phyloP scores from a whole-genome alignment of 2,888 invertebrate species.

The Drosophila koepferae region DNA sequence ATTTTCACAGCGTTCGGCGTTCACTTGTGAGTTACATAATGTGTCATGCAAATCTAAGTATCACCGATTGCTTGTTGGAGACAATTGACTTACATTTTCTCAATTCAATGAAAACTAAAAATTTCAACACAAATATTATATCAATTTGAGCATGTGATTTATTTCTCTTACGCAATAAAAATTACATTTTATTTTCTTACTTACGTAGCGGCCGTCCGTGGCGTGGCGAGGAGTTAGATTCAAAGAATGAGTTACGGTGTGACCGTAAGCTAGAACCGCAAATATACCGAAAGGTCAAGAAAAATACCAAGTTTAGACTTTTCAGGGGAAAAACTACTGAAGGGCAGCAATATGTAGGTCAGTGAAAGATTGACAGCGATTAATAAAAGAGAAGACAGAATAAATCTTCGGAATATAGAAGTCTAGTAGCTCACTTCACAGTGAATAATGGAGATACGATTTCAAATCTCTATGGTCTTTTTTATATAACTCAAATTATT shows the following conservation, averaged over 20 bases:
- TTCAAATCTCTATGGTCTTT: no score
- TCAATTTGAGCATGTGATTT: constrained; percentile 44
- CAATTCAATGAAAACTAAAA: neutral
- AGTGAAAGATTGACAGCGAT: neutral
- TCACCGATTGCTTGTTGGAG: neutral
- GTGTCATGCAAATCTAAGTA: constrained; percentile 42
- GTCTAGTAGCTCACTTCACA: neutral
- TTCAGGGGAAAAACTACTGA: no score
- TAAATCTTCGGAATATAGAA: neutral
- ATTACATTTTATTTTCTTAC: constrained; percentile 24
- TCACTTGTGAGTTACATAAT: constrained; percentile 71
- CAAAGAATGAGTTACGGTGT: constrained; percentile 50
- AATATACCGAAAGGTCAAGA: constrained; percentile 12
- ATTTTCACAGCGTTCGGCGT: constrained; percentile 28
- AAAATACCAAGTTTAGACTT: constrained; percentile 16
- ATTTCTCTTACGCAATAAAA: constrained; percentile 51
- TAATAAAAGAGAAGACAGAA: no score
- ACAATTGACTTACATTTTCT: constrained; percentile 1
- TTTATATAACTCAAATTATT: neutral
- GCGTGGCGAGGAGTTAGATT: constrained; percentile 49
- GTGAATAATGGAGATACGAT: neutral
- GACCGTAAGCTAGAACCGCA: constrained; percentile 16
- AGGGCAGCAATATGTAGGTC: neutral
- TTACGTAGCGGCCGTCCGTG: constrained; percentile 43
- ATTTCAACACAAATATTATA: neutral